Evolutionary conservation across 2,113 vertebrate genomes (phyloP).

Genomic region (Galeopterus variegatus): DNA sequence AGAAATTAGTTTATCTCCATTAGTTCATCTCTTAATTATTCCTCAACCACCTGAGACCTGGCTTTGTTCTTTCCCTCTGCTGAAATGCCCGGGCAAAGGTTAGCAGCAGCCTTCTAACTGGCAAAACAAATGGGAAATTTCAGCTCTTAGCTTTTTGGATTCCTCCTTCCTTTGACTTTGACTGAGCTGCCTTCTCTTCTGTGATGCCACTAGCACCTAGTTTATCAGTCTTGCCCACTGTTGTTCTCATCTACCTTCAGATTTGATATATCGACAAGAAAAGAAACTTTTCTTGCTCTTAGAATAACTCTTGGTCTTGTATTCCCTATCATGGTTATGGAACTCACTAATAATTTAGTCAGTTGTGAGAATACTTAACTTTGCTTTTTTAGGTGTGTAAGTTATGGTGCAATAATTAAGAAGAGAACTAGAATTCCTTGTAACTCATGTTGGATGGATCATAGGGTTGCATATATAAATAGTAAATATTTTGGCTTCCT

Average conservation of each 20-base stretch:
- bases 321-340: neutral
- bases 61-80: neutral
- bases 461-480: neutral
- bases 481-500: neutral
- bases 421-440: neutral
- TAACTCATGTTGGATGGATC: neutral
- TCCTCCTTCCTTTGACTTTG: neutral
- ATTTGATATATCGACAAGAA: neutral
- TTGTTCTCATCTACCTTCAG: neutral
- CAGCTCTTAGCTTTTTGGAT: neutral
- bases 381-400: neutral
- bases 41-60: neutral
- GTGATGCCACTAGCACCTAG: neutral
- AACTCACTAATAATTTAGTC: neutral
- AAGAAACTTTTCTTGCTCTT: neutral
- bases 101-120: neutral
- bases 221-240: neutral
- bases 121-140: neutral
- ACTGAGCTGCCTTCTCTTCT: neutral
- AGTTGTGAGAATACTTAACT: neutral
- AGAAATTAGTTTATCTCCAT: neutral
- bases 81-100: neutral
- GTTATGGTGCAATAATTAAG: neutral
- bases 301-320: neutral
- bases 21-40: neutral